phyloP scores from a whole-genome alignment of 2,113 vertebrate species.

The Anguilla japonica region DNA sequence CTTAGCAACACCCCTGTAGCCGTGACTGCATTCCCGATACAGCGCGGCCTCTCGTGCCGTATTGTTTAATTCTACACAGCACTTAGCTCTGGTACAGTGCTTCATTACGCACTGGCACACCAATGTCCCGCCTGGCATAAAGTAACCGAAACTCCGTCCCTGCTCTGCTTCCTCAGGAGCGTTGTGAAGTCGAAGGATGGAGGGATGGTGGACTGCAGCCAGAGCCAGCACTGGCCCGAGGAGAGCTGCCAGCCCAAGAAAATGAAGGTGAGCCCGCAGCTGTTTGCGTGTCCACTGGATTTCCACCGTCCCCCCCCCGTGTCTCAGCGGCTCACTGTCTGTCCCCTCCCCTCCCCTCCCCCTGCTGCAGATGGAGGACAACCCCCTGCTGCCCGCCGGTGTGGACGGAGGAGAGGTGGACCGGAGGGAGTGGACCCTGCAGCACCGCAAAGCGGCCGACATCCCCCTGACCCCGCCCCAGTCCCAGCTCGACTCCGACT shows the following conservation, averaged over 20 bases:
- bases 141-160: background rate
- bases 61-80: too few species aligned
- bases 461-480: constrained; percentile 88
- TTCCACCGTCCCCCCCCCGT: too few species aligned
- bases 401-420: constrained; percentile 78
- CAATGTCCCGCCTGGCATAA: background rate
- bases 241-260: constrained; percentile 67
- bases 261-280: constrained; percentile 55
- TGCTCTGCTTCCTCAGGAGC: constrained; percentile 53
- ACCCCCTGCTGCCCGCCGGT: constrained; percentile 77
- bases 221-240: constrained; percentile 68
- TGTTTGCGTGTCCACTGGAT: too few species aligned
- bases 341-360: background rate
- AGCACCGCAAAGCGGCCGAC: constrained; percentile 89
- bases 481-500: constrained; percentile 81
- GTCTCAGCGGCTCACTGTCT: background rate
- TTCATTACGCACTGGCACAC: background rate
- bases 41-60: too few species aligned
- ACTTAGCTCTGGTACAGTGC: too few species aligned
- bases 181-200: constrained; percentile 65
- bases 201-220: constrained; percentile 57
- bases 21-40: too few species aligned
- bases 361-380: constrained; percentile 78
- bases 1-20: too few species aligned
- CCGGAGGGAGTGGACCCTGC: constrained; percentile 87